Evolutionary conservation across 2,797 vertebrate species (phyloP).

Genomic region (Amniataba percoides): DNA sequence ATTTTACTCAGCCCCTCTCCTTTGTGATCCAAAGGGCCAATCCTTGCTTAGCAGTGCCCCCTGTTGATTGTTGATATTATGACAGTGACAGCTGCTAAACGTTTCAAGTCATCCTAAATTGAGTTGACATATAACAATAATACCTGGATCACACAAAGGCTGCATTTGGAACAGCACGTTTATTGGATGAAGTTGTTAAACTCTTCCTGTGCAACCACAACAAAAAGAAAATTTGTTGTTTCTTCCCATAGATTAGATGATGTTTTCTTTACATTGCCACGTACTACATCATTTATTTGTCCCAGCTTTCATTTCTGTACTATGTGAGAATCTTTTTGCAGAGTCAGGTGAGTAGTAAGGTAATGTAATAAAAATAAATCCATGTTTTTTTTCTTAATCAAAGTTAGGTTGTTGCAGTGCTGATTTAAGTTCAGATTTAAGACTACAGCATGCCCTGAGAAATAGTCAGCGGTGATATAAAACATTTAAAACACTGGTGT

Average conservation of each 20-base stretch:
- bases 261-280: neutral
- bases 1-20: neutral
- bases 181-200: neutral
- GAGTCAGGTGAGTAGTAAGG: neutral
- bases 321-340: neutral
- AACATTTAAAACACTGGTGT: neutral
- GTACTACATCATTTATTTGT: neutral
- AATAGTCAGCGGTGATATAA: neutral
- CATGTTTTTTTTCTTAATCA: neutral
- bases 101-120: neutral
- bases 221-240: neutral
- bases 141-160: neutral
- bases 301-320: neutral
- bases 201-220: neutral
- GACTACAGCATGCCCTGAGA: neutral
- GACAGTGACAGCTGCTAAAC: neutral
- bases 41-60: constrained; percentile 24
- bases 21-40: neutral
- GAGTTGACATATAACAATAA: neutral
- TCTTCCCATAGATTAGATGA: neutral
- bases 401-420: neutral
- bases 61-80: constrained; percentile 33
- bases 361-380: neutral
- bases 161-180: neutral
- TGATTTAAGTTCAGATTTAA: too few species aligned